phyloP scores from a whole-genome alignment of 2,888 invertebrate genomes.

The Unio delphinus region DNA sequence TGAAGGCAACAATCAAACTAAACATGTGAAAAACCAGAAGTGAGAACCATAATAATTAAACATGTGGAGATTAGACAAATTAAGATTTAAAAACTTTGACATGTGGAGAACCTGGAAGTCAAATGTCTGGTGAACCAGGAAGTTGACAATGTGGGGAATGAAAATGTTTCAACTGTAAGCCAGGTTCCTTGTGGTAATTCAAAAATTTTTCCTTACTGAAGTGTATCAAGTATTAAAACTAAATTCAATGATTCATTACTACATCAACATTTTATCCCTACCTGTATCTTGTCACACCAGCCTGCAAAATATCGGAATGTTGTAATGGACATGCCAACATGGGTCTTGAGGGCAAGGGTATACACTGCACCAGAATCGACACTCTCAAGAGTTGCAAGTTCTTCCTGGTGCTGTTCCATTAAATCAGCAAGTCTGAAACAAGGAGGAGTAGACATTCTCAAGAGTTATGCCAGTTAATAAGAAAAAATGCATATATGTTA shows the following conservation, averaged over 20 bases:
- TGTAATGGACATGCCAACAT: conserved; percentile 97
- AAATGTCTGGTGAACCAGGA: neutral
- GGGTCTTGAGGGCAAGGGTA: conserved; percentile 95
- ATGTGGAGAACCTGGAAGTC: too few species aligned
- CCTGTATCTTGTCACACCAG: conserved; percentile 95
- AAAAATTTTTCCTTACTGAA: neutral
- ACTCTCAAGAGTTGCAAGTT: conserved; percentile 93
- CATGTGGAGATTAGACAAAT: too few species aligned
- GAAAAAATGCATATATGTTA: too few species aligned
- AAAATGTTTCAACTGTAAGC: neutral
- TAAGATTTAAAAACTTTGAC: too few species aligned
- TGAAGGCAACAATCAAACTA: too few species aligned
- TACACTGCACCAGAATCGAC: conserved; percentile 97
- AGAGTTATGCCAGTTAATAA: too few species aligned
- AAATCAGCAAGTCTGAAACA: conserved; percentile 86
- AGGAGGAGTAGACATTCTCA: too few species aligned
- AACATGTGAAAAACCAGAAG: too few species aligned
- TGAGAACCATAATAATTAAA: too few species aligned
- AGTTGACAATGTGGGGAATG: neutral
- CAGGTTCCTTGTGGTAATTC: too few species aligned
- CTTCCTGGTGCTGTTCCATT: conserved; percentile 95
- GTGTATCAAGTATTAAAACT: neutral
- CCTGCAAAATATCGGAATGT: conserved; percentile 97
- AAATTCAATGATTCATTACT: neutral
- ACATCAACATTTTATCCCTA: conserved; percentile 21